Percentiles rank a stretch among this genome's conserved stretches.
phyloP scores from a whole-genome alignment of 2,113 vertebrate genomes.

The Nothocercus nigrocapillus region DNA sequence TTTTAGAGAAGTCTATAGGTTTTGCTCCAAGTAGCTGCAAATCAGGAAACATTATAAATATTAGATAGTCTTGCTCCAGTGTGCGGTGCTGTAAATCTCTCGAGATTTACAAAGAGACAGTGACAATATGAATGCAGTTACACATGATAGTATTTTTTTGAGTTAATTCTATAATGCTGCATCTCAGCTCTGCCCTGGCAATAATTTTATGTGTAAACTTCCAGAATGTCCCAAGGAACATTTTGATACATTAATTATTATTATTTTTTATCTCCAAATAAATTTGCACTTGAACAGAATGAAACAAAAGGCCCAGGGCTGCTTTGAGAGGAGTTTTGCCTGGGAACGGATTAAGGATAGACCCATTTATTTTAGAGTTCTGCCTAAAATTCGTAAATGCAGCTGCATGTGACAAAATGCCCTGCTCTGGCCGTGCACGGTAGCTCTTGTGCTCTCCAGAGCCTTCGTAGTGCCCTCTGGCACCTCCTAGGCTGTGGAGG shows the following conservation, averaged over 20 bases:
- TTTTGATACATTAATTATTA: conserved; percentile 67
- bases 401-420: background rate
- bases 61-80: conserved; percentile 54
- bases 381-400: background rate
- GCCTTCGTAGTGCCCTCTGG: background rate
- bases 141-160: conserved; percentile 55
- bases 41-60: conserved; percentile 65
- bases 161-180: conserved; percentile 60
- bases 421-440: rapidly evolving
- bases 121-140: conserved; percentile 66
- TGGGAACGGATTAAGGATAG: background rate
- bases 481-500: background rate
- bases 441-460: rapidly evolving
- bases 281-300: conserved; percentile 19
- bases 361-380: background rate
- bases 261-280: conserved; percentile 52
- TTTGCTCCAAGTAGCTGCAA: conserved; percentile 45
- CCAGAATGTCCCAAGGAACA: conserved; percentile 48
- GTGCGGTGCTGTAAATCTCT: conserved; percentile 61
- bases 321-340: conserved; percentile 5
- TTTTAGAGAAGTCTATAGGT: conserved; percentile 33
- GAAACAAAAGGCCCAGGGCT: conserved; percentile 7
- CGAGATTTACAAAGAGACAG: conserved; percentile 58
- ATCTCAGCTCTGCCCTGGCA: conserved; percentile 53
- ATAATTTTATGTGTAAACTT: conserved; percentile 49